A percentile compares a stretch with the other conserved stretches of the same genome.
phyloP scores from a whole-genome alignment of 1,140 invertebrate genomes.

The Neotoxoptera formosana region DNA sequence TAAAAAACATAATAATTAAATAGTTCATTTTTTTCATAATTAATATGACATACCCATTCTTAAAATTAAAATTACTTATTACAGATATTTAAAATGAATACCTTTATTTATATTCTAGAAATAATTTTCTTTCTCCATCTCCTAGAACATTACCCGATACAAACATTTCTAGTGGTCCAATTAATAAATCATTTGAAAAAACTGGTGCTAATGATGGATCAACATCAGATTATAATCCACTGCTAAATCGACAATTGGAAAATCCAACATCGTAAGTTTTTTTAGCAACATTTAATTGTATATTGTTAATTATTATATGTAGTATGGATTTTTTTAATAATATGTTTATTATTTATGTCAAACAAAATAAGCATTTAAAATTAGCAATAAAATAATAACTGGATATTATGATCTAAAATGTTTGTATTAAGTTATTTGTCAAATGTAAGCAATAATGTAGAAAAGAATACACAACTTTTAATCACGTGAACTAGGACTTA shows the following conservation, averaged over 20 bases:
- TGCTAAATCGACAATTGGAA: slow-evolving; percentile 72
- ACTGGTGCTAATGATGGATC: not conserved
- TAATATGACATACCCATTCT: not conserved
- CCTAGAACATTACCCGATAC: slow-evolving; percentile 37
- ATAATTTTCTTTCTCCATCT: not conserved
- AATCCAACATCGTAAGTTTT: slow-evolving; percentile 73
- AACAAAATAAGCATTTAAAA: not conserved
- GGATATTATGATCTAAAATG: not conserved
- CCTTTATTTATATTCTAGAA: not conserved
- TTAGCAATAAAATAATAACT: not conserved
- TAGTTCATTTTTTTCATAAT: not conserved
- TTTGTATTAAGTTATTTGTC: not conserved
- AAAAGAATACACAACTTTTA: not conserved
- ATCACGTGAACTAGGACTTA: not conserved
- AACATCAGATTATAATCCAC: slow-evolving; percentile 68
- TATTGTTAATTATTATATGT: not conserved
- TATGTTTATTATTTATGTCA: not conserved
- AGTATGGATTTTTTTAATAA: not conserved
- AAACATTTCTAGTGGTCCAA: slow-evolving; percentile 48
- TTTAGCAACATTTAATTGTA: not conserved
- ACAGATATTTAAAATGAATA: not conserved
- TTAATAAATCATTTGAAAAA: slow-evolving; percentile 8
- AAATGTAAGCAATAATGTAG: not conserved
- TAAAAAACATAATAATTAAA: not conserved
- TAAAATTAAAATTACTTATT: not conserved